Evolutionary conservation across 2,888 invertebrate species (phyloP), one percentile per base, ranked within the genome.

Genomic region (Embidobia sp.): DNA sequence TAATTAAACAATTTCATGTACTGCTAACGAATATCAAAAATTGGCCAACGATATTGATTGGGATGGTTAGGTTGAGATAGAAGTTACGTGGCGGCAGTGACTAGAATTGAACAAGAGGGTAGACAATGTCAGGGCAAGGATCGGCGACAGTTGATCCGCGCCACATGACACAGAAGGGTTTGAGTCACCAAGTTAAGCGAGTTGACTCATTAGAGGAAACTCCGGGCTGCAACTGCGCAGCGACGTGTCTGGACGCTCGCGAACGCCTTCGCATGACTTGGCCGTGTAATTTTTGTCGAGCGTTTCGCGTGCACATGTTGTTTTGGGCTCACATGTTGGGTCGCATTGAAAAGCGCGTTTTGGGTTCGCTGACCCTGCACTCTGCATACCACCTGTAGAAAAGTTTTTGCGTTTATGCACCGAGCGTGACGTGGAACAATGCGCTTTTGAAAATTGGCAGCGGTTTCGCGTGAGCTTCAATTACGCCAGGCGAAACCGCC

Each of bases 361-460:
- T 33, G 61, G 67, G 72, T 77, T 74, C 67, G 42, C 37, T 31
- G 67, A 69, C 67, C 63, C 18, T 57, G 61, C 61, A 59, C 46
- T 73, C 63, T 72, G 55, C 77, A 42, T 80, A 82, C 84, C 84
- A 83, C 82, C 83, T 83, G 84, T 82, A 83, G 80, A 84, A 80
- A 81, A 80, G 80, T 83, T 77, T 83, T 84, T 85, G 81, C 85
- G 80, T 81, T 83, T 82, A 81, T 80, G 81, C 82, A 80, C 49
- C 69, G 79, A 80, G 81, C 82, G 81, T 81, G 79, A 81, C 79
- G 83, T 79, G 81, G 83, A 81, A 82, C 83, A 82, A 84, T 84
- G 84, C 84, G 83, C 82, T 82, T 80, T 82, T 79, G 81, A 73
- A 84, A 84, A 84, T 84, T 84, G 83, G 77, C 80, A 79, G 83